A percentile compares a stretch with the other conserved stretches of the same genome.
Conservation (phyloP, 2,888 invertebrate species). For the Andrena minutula region DNA sequence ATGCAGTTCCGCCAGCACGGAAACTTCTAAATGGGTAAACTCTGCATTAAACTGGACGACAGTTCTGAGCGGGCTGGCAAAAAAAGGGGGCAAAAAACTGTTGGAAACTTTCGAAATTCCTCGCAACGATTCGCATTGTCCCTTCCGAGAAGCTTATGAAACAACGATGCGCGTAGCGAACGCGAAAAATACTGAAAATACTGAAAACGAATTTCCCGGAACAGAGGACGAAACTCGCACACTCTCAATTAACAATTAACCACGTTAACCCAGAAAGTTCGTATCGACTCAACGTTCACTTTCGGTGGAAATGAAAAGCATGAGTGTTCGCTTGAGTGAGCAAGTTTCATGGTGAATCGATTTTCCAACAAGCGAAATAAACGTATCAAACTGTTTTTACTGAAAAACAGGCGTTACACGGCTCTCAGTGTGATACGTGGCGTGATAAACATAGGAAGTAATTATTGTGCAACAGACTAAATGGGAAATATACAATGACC, state of each 20-base stretch:
- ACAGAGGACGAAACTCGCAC: background rate
- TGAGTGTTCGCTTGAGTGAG: background rate
- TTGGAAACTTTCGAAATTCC: slow-evolving; percentile 43
- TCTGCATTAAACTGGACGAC: slow-evolving; percentile 50
- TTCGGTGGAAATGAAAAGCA: slow-evolving; percentile 14
- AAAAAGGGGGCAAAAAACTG: slow-evolving; percentile 1
- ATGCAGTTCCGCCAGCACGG: slow-evolving; percentile 41
- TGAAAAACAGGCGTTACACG: slow-evolving; percentile 20
- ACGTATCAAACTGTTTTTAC: background rate
- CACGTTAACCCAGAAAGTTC: background rate
- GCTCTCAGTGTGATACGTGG: background rate
- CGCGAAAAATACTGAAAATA: no score
- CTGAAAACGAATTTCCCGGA: background rate
- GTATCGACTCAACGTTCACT: background rate
- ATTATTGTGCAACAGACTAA: background rate
- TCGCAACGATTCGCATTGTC: slow-evolving; percentile 38
- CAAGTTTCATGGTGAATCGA: background rate
- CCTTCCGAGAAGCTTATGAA: slow-evolving; percentile 11
- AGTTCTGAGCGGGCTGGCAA: slow-evolving; percentile 4
- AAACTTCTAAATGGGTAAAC: slow-evolving; percentile 62
- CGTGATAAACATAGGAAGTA: background rate
- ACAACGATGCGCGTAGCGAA: background rate
- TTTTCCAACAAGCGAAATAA: background rate
- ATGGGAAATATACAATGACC: background rate
- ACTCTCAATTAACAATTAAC: background rate